Evolutionary conservation across 2,888 invertebrate genomes (phyloP).

Genomic region (Orchesella flavescens): DNA sequence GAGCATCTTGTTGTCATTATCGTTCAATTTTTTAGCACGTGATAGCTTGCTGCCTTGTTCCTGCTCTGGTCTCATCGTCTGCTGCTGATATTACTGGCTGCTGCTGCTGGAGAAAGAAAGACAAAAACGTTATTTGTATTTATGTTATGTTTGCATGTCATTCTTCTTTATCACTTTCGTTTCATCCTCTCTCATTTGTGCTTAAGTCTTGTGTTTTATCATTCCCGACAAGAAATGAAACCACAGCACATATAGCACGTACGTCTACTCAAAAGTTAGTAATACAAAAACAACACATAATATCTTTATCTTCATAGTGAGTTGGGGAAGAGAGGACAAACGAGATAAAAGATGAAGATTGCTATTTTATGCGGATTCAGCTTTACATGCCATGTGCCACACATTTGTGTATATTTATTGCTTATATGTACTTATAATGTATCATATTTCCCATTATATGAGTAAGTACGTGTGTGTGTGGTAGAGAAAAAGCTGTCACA

Average conservation of each 20-base stretch:
- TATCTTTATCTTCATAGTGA: neutral
- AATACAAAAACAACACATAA: neutral
- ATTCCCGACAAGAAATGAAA: too few species aligned
- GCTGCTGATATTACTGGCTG: too few species aligned
- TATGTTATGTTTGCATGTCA: conserved; percentile 37
- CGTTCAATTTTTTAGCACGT: conserved; percentile 60
- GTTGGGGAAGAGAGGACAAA: too few species aligned
- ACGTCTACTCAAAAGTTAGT: neutral
- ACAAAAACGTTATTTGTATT: conserved; percentile 5
- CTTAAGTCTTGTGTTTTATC: too few species aligned
- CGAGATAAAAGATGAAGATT: conserved; percentile 11
- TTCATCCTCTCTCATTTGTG: neutral
- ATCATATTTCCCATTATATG: too few species aligned
- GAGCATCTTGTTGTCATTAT: conserved; percentile 31
- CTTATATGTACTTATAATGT: too few species aligned
- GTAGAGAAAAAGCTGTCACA: neutral
- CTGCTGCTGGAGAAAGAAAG: conserved; percentile 22
- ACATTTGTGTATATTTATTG: neutral
- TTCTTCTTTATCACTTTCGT: conserved; percentile 49
- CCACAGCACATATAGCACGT: neutral
- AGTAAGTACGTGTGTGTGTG: neutral
- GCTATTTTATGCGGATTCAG: conserved; percentile 6
- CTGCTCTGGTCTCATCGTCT: too few species aligned
- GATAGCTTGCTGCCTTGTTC: conserved; percentile 39
- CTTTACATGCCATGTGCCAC: neutral